Evolutionary conservation across 2,888 invertebrate genomes (phyloP), one percentile per base, ranked within the genome.

Genomic region (Phytoseiulus persimilis): DNA sequence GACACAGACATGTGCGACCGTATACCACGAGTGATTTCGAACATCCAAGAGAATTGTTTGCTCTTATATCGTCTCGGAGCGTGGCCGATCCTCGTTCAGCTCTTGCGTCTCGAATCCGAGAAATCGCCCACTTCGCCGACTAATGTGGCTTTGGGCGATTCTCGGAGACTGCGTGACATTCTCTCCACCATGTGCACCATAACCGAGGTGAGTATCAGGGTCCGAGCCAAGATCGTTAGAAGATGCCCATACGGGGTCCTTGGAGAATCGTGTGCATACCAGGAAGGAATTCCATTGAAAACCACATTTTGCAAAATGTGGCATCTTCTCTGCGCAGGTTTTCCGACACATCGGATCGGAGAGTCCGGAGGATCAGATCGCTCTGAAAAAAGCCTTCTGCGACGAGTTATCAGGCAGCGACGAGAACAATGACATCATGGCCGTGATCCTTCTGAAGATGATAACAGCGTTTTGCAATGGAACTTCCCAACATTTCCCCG

Each of bases 401-500:
- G 91, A 91, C 90, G 91, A 91, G 87, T 90, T 91, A 89, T 90
- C 90, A 90, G 97, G 87, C 33, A 39, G 39, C n/a, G 28, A 28
- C 23, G 87, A 87, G 28, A 87, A 14, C 45, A 65, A 98, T 92
- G 98, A 98, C 92, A 93, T 97, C 90, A 93, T 98, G 45, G 95
- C 96, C 83, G 95, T 98, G 2, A 96, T 97, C 92, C 94, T 99
- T 90, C 94, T 99, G 90, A 96, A 96, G 91, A 98, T 99, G 98
- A 96, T 99, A 45, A 98, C 98, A 65, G 95, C 96, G 91, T 97
- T 99, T 92, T 99, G 99, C 93, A 96, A 97, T 91, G 98, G 98
- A 0, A 95, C 96, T 39, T 96, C 97, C 9, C 97, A 98, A 31
- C 98, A 99, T 93, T 99, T 98, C 93, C 99, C 99, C 2, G 98